Evolutionary conservation across 1,140 invertebrate genomes (phyloP), one percentile per base, ranked within the genome.

Genomic region (Eurosta solidaginis): DNA sequence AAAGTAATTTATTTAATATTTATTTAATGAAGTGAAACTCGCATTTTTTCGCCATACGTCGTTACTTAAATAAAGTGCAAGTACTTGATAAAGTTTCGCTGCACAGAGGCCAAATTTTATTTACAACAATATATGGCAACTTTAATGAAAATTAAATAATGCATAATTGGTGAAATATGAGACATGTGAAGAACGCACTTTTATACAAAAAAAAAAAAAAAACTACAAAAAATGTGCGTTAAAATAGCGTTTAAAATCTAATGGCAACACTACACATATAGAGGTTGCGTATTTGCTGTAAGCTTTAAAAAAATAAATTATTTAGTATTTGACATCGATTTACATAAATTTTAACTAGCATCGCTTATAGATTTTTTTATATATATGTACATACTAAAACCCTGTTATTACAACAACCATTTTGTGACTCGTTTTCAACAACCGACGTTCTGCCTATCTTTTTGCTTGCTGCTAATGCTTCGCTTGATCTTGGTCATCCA

Each of bases 401-500:
- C 17, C 17, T 7, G 44, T 45, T 45, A 9, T 7, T n/a, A 44
- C 7, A 20, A 33, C n/a, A 20, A 36, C 68, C 36, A 44, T n/a
- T 6, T 44, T 42, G 36, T 22, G 68, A 42, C 27, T 74, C 20
- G 42, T 29, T 47, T 47, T 47, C 17, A 68, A 68, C 22, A 68
- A 17, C n/a, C 36, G 12, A 68, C 12, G 20, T 17, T 40, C 36
- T 17, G n/a, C 45, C 1, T 27, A 27, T 74, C 10, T 44, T 74
- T 74, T 14, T 2, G 20, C 1, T 45, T 47, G 4, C 17, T 3
- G 42, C 50, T 79, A 79, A 54, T 85, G 81, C 79, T 80, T 83
- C 76, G 81, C 80, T 52, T 78, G 47, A 59, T 85, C 80, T 36
- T 82, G 74, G 33, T 81, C 80, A 22, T 78, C 75, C 1, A 80